Base-by-base conservation (phyloP, 2,113 vertebrate genomes). In the Microtus oregoni region DNA sequence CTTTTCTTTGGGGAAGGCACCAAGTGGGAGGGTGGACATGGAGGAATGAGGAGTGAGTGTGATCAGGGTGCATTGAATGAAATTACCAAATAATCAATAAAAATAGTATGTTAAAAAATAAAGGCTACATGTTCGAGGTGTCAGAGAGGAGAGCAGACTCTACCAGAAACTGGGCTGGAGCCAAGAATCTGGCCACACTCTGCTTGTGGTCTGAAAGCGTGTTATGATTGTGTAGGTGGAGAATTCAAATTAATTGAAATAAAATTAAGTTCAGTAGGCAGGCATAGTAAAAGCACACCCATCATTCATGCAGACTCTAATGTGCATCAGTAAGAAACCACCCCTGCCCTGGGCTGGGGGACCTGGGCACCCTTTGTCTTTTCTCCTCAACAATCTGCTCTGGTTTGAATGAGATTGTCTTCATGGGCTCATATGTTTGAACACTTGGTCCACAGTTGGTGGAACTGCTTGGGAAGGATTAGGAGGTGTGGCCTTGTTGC, bases 341-440 rank as follows among this genome's bases (percentile, higher is more conserved):
- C 35, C 3, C 26, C 15, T 7, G 0, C 8, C 50, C 1, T 12
- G 1, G 6, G 2, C 10, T 55, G 6, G 0, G 65, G 55, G 7
- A 5, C 12, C 30, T 4, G n/a, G 58, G 61, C 24, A 22, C 26
- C 17, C 26, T 76, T 55, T 7, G 20, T 7, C 22, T 41, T 58
- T 28, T 26, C 68, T 52, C 3, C 50, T 17, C 7, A 8, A 28
- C 6, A 1, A 8, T 38, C 55, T 82, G 22, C 9, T n/a, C 22
- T 15, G 13, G 24, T 41, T 26, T 63, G 58, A 41, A 63, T 63
- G 81, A 63, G n/a, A 83, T 28, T 28, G 55, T n/a, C n/a, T 58
- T 24, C 81, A 47, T 24, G 38, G 7, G n/a, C 7, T 41, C 24
- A 10, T 83, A 41, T 41, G n/a, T 63, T 83, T 83, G 24, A 41